A percentile compares a stretch with the other conserved stretches of the same genome.
These are phyloP conservation scores for Penaeus monodon DNA, from an alignment of 2,888 invertebrate genomes.

Conservation along the genomic window DNA sequence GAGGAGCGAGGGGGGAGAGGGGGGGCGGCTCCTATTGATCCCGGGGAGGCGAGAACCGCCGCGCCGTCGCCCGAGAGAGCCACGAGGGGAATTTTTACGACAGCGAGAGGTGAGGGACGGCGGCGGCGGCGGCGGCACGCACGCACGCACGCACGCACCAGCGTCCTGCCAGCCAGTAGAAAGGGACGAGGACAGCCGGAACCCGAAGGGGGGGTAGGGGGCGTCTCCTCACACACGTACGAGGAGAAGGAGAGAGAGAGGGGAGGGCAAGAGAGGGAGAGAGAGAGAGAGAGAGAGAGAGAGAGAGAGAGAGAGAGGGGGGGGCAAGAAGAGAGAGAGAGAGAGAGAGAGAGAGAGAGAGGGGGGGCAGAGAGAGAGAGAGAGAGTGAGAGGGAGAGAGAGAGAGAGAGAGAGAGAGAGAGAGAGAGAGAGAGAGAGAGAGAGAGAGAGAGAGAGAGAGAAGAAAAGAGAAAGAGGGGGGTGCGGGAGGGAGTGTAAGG, in stretches of 20 bases:
- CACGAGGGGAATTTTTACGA: conserved; percentile 23
- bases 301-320: no score
- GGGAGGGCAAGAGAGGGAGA: no score
- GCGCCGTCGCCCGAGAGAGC: conserved; percentile 43
- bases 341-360: neutral
- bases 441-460: neutral
- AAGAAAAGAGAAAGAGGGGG: neutral
- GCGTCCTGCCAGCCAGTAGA: no score
- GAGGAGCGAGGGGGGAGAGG: neutral
- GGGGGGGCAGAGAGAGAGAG: neutral
- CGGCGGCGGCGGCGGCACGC: conserved; percentile 4
- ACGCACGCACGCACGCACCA: conserved; percentile 14
- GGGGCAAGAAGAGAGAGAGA: no score
- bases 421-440: neutral
- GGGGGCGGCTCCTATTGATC: conserved; percentile 47
- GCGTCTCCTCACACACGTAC: no score
- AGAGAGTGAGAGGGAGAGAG: neutral
- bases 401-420: neutral
- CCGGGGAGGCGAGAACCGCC: conserved; percentile 16
- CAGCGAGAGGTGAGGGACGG: conserved; percentile 31
- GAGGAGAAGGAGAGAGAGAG: no score
- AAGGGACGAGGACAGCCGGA: no score
- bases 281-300: no score
- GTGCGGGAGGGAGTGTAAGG: neutral
- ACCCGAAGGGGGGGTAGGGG: no score